These are phyloP conservation scores for Pteria penguin DNA, from an alignment of 2,888 invertebrate species.

Conservation along the genomic window DNA sequence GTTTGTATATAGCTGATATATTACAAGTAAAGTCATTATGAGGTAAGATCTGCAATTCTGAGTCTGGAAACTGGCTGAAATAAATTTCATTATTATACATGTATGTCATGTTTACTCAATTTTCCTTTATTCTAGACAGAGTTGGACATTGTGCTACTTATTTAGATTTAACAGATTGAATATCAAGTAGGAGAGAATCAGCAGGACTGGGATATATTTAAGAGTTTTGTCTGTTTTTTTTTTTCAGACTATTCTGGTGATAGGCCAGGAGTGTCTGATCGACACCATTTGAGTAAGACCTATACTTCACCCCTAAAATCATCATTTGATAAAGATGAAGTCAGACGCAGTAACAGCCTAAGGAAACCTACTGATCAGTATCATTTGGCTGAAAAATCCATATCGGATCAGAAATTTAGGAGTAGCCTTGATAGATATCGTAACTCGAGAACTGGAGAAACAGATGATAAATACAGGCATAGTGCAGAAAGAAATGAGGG, in stretches of 20 bases:
- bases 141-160: too few species aligned
- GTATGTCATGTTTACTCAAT: too few species aligned
- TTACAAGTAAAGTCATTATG: too few species aligned
- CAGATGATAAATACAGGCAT: background rate
- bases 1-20: too few species aligned
- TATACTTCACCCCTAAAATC: background rate
- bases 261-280: background rate
- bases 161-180: too few species aligned
- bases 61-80: too few species aligned
- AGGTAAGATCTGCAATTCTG: too few species aligned
- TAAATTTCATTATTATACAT: too few species aligned
- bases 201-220: too few species aligned
- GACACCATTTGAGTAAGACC: background rate
- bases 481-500: background rate
- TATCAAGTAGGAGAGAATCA: too few species aligned
- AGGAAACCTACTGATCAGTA: background rate
- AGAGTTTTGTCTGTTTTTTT: too few species aligned
- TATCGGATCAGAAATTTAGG: conserved; percentile 13
- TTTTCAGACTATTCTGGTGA: conserved; percentile 1
- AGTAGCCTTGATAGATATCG: background rate
- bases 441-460: background rate
- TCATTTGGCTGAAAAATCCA: background rate
- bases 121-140: too few species aligned
- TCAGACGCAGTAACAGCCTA: background rate
- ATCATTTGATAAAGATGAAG: background rate